Conservation (phyloP, 37 sponge, comb jelly and placozoan species). For the Chondrosia reniformis region DNA sequence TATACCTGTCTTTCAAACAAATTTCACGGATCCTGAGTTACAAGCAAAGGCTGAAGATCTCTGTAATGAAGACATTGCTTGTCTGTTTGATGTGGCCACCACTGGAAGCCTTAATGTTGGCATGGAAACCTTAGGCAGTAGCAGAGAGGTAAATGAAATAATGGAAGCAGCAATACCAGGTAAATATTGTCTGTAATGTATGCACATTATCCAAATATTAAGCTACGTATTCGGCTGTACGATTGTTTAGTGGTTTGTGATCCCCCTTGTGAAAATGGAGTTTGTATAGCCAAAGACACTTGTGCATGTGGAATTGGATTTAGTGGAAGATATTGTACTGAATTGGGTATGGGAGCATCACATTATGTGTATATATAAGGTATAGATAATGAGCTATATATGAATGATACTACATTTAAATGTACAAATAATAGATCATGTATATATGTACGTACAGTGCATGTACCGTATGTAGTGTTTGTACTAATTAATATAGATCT, state of each 20-base stretch:
- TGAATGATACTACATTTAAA: too few relatives aligned
- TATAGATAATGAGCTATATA: too few relatives aligned
- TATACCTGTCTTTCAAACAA: constrained; percentile 38
- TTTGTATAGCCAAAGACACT: constrained; percentile 29
- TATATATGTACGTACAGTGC: too few relatives aligned
- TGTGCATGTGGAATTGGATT: constrained; percentile 24
- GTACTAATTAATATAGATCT: too few relatives aligned
- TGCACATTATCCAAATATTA: too few relatives aligned
- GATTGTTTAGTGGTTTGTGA: constrained; percentile 40
- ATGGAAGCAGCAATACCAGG: constrained; percentile 31
- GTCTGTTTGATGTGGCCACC: constrained; percentile 62
- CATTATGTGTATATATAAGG: too few relatives aligned
- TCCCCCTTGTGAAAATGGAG: constrained; percentile 37
- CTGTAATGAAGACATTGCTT: constrained; percentile 39
- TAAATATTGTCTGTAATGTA: too few relatives aligned
- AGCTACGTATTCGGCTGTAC: too few relatives aligned
- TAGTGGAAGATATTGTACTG: constrained; percentile 15
- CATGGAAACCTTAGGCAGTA: constrained; percentile 27
- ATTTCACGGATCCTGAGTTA: constrained; percentile 33
- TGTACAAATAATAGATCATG: too few relatives aligned
- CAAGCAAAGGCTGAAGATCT: constrained; percentile 38
- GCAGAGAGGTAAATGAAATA: constrained; percentile 13
- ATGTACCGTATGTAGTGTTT: too few relatives aligned
- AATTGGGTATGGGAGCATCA: too few relatives aligned
- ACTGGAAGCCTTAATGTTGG: constrained; percentile 53